phyloP scores from a whole-genome alignment of 2,113 vertebrate species.

The Colistium nudipinnis region DNA sequence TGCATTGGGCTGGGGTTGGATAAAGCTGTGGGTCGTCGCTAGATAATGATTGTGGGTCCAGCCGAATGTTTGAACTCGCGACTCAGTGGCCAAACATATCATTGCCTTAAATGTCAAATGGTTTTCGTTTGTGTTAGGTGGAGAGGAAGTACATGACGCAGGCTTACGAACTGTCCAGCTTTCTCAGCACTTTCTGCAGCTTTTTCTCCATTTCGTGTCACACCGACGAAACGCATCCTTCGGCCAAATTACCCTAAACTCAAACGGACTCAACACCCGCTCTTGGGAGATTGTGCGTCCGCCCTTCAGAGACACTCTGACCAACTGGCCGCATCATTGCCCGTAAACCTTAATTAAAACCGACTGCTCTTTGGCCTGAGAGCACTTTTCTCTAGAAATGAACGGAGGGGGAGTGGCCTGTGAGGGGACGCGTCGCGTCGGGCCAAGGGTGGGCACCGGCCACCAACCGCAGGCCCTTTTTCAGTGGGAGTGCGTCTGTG shows the following conservation, averaged over 20 bases:
- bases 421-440: slow-evolving; percentile 31
- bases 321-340: slow-evolving; percentile 65
- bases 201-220: slow-evolving; percentile 1
- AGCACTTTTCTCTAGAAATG: slow-evolving; percentile 30
- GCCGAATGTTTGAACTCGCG: too few species aligned
- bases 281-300: slow-evolving; percentile 2
- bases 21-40: too few species aligned
- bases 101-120: too few species aligned
- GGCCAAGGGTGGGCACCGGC: slow-evolving; percentile 56
- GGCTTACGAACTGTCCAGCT: neutral
- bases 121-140: too few species aligned
- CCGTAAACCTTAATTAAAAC: slow-evolving; percentile 66
- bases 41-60: too few species aligned
- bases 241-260: slow-evolving; percentile 2
- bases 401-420: slow-evolving; percentile 40
- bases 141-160: neutral
- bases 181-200: neutral
- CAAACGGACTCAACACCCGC: neutral
- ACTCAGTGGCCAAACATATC: too few species aligned
- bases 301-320: slow-evolving; percentile 37
- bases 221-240: slow-evolving; percentile 9
- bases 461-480: slow-evolving; percentile 62
- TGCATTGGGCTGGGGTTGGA: too few species aligned
- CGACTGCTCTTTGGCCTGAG: slow-evolving; percentile 27
- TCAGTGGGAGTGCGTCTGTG: too few species aligned